A percentile compares a stretch with the other conserved stretches of the same genome.
These are phyloP conservation scores for Ursus arctos DNA, from an alignment of 2,113 vertebrate genomes.

Conservation along the genomic window DNA sequence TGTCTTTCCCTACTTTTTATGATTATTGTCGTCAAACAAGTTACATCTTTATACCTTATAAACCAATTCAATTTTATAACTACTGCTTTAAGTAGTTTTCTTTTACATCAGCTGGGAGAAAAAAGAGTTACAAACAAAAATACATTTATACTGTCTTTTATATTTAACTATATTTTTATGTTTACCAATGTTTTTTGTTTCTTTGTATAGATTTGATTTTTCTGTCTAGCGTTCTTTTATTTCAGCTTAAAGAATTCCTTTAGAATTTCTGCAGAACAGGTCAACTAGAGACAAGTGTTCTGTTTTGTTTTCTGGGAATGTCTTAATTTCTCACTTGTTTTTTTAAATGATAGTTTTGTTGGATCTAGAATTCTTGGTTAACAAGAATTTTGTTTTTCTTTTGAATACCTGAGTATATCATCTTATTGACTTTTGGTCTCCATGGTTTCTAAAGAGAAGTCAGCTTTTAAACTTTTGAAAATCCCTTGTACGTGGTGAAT, in stretches of 20 bases:
- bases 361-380: not conserved
- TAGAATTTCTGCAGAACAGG: not conserved
- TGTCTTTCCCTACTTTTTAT: not conserved
- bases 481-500: not conserved
- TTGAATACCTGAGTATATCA: not conserved
- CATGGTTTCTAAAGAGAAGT: not conserved
- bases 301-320: not conserved
- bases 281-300: not conserved
- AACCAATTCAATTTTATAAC: not conserved
- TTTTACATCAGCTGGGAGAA: not conserved
- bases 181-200: not conserved
- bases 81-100: not conserved
- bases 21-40: not conserved
- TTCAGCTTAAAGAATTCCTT: not conserved
- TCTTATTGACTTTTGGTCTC: not conserved
- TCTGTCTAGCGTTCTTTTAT: not conserved
- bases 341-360: not conserved
- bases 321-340: constrained; percentile 38
- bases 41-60: not conserved
- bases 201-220: not conserved
- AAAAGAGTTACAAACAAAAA: constrained; percentile 1
- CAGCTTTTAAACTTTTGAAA: not conserved
- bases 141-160: not conserved
- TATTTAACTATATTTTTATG: not conserved
- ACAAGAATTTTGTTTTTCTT: not conserved